Evolutionary conservation across 2,888 invertebrate species (phyloP).

Genomic region (Sinhomidia bicolor): DNA sequence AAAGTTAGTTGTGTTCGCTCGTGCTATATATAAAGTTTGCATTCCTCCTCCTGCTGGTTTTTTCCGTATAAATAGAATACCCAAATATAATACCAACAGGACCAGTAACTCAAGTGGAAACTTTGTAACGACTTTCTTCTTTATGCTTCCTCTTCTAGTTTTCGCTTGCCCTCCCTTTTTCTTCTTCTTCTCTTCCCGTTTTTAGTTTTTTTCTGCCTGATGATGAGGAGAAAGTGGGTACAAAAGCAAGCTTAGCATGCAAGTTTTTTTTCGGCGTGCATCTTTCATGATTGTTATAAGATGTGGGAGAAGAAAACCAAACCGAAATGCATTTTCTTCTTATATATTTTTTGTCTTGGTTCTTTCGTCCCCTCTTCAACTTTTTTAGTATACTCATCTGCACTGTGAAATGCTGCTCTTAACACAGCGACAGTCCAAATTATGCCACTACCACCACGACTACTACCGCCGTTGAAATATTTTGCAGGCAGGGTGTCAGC

Average conservation of each 20-base stretch:
- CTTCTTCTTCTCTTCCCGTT: no score
- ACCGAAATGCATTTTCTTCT: slow-evolving; percentile 36
- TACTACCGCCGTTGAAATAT: slow-evolving; percentile 57
- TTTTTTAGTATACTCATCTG: neutral
- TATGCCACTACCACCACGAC: slow-evolving; percentile 56
- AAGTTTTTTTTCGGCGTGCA: slow-evolving; percentile 60
- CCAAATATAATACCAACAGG: neutral
- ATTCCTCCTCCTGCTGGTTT: neutral
- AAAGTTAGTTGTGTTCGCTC: slow-evolving; percentile 27
- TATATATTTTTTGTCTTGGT: no score
- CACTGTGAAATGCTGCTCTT: slow-evolving; percentile 46
- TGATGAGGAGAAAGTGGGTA: slow-evolving; percentile 1
- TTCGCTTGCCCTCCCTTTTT: neutral
- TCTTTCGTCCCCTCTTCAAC: slow-evolving; percentile 40
- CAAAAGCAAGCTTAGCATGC: slow-evolving; percentile 29
- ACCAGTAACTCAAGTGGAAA: slow-evolving; percentile 74
- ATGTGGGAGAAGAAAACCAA: neutral
- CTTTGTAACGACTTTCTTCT: slow-evolving; percentile 76
- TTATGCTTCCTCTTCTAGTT: slow-evolving; percentile 50
- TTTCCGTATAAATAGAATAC: neutral
- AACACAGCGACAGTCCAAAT: slow-evolving; percentile 36
- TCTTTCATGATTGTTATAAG: slow-evolving; percentile 74
- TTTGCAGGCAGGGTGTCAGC: slow-evolving; percentile 66
- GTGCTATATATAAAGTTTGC: no score
- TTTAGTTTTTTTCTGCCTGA: neutral